A percentile compares a stretch with the other conserved stretches of the same genome.
Evolutionary conservation across 1,140 invertebrate genomes (phyloP).

Genomic region (Lineus longissimus): DNA sequence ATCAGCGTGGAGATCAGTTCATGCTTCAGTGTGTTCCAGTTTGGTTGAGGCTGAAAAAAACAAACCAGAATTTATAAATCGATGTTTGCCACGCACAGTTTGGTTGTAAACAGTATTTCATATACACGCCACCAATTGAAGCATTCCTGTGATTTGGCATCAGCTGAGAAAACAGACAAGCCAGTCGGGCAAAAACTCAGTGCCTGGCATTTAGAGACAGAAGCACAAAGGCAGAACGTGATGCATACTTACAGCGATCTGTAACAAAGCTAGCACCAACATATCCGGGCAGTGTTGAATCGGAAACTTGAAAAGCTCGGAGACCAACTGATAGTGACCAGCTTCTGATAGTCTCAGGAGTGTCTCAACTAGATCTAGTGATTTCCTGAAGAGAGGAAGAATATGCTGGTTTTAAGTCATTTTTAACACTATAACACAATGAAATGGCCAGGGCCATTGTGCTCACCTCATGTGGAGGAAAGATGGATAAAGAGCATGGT

Average conservation of each 20-base stretch:
- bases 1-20: slow-evolving; percentile 81
- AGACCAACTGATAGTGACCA: slow-evolving; percentile 70
- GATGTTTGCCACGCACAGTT: not conserved
- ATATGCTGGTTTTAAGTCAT: slow-evolving; percentile 1
- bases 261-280: slow-evolving; percentile 78
- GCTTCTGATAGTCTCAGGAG: slow-evolving; percentile 81
- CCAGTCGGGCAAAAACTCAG: too few species aligned
- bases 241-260: slow-evolving; percentile 63
- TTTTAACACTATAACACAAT: too few species aligned
- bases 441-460: too few species aligned
- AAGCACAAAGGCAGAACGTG: not conserved
- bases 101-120: too few species aligned
- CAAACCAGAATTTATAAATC: slow-evolving; percentile 8
- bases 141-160: too few species aligned
- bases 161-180: too few species aligned
- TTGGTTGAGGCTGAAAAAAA: slow-evolving; percentile 36
- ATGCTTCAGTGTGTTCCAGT: slow-evolving; percentile 59
- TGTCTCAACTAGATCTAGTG: slow-evolving; percentile 83
- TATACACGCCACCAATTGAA: too few species aligned
- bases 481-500: too few species aligned
- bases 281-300: slow-evolving; percentile 91
- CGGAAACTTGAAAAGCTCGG: slow-evolving; percentile 89
- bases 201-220: not conserved
- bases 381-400: slow-evolving; percentile 56
- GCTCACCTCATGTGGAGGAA: too few species aligned